Evolutionary conservation across 1,140 invertebrate species (phyloP).

Genomic region (Zaprionus inermis): DNA sequence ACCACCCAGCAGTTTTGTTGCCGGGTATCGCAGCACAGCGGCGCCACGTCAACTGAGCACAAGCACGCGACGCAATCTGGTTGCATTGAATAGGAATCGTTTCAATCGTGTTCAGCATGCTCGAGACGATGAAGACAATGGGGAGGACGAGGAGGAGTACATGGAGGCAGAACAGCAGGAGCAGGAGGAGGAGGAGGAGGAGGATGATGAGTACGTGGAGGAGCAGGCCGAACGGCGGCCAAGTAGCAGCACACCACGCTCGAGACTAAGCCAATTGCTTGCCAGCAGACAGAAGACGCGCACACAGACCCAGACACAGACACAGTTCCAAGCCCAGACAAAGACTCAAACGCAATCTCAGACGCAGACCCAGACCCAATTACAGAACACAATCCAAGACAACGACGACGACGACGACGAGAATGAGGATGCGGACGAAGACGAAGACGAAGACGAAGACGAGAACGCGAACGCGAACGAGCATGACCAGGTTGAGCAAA

Average conservation of each 20-base stretch:
- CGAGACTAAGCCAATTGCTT: constrained; percentile 52
- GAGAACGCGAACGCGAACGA: constrained; percentile 23
- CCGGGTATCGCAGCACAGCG: constrained; percentile 34
- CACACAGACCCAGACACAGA: constrained; percentile 4
- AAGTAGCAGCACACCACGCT: constrained; percentile 27
- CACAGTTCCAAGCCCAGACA: not conserved
- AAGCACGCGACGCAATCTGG: constrained; percentile 55
- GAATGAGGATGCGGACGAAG: not conserved
- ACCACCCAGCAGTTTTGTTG: constrained; percentile 18
- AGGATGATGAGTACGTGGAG: constrained; percentile 23
- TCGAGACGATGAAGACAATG: constrained; percentile 25
- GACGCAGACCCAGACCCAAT: not conserved
- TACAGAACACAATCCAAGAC: not conserved
- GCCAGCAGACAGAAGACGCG: constrained; percentile 54
- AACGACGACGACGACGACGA: constrained; percentile 3
- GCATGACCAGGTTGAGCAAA: constrained; percentile 14
- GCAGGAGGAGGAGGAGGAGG: constrained; percentile 24
- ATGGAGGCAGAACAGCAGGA: constrained; percentile 39
- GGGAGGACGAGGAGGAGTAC: constrained; percentile 45
- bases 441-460: constrained; percentile 7
- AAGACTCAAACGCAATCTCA: constrained; percentile 19
- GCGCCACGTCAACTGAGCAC: constrained; percentile 39
- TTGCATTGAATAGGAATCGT: constrained; percentile 61
- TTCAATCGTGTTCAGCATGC: constrained; percentile 45
- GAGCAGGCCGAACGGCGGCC: constrained; percentile 11